Evolutionary conservation across 2,797 vertebrate species (phyloP), one percentile per base, ranked within the genome.

Genomic region (Nannoperca obscura): DNA sequence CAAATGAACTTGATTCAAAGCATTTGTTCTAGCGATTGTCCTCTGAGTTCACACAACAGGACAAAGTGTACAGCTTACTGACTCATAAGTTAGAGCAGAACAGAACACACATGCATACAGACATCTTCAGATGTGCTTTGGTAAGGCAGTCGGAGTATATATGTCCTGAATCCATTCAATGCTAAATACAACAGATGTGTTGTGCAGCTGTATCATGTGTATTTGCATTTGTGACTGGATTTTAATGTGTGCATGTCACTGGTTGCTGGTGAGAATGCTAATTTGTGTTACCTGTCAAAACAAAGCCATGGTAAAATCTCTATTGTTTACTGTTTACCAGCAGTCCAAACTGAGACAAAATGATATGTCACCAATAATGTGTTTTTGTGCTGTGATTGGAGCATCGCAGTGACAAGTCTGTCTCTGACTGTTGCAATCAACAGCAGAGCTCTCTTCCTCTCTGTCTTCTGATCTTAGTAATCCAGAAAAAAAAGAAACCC

Each of bases 291-390:
- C 42, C 71, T 77, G 73, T 85, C 81, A 84, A 78, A 82, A 76
- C 75, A 89, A 79, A 72, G 74, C 75, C 32, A 3, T 19, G 22
- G 50, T 69, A 12, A 59, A 64, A 75, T 70, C 54, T 68, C 44
- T 5, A 76, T 82, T 86, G 81, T 87, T 88, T 72, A 46, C 42
- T 78, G 71, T 87, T 90, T 83, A 86, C 67, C 74, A 78, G 80
- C 70, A 57, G 76, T 61, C 80, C 74, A 76, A 76, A 63, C 32
- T 15, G 47, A 83, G 72, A 91, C 84, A 81, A 87, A 89, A 70
- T 58, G 55, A 88, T 70, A 78, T 85, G 90, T 88, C 90, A 87
- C 54, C 59, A 74, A 61, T 86, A 74, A 84, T 85, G 71, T 73
- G 71, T 59, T 82, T 79, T 47, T 62, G 44, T 19, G 44, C 70